Evolutionary conservation across 2,888 invertebrate genomes (phyloP), one percentile per base, ranked within the genome.

Genomic region (Xiphydria camelus): DNA sequence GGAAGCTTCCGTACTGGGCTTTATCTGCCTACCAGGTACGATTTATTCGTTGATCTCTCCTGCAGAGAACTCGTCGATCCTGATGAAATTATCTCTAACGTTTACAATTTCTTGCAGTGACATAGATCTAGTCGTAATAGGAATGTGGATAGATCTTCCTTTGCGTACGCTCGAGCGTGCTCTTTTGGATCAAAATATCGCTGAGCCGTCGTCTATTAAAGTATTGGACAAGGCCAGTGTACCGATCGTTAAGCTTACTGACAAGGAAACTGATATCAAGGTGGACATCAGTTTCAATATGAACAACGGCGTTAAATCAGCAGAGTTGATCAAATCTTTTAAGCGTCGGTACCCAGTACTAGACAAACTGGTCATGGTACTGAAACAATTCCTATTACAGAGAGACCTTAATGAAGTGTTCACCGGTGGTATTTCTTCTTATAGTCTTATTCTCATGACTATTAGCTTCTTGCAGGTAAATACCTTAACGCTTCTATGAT

Each of bases 201-300:
- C 94, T 41, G 90, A 93, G 73, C 87, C 88, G 68, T 85, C 86
- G 70, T 88, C 91, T 69, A 89, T 98, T 75, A 94, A 95, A 81
- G 96, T 98, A 65, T 83, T 98, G 61, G 96, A 97, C 79, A 96
- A 94, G 79, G 98, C 98, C 48, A 94, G 95, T 41, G 97, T 99
- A 63, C 99, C 99, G 64, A 98, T 99, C 68, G 93, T 99, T 57
- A 99, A 99, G 81, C 83, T 98, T 77, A 94, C 92, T 20, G 96
- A 98, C 76, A 83, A 83, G 52, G 84, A 85, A 71, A 79, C 76
- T 79, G 90, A 91, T 60, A 90, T 99, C 47, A 92, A 92, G 82
- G 95, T 94, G 68, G 99, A 99, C 80, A 98, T 99, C 75, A 96
- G 97, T 68, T 99, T 99, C 82, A 99, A 99, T 79, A 97, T 97